Evolutionary conservation across 2,797 vertebrate species (phyloP), one percentile per base, ranked within the genome.

Genomic region (Rhinogobio ventralis): DNA sequence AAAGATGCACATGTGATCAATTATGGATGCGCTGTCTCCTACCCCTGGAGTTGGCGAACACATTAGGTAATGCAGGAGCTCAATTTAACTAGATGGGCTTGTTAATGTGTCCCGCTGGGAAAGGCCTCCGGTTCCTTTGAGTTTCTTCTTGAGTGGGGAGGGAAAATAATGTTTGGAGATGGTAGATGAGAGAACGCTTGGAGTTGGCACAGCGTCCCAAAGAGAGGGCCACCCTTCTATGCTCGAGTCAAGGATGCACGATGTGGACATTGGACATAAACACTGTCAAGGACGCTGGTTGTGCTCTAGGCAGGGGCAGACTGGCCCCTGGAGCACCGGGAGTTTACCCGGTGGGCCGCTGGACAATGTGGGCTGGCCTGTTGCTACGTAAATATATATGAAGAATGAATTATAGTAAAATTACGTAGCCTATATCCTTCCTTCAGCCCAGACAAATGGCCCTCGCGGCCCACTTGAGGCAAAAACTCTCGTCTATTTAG

Each of bases 31-130:
- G 90, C 93, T 95, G 95, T 95, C 94, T 96, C 92, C 93, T 92
- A 92, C 92, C 85, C 89, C 92, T 93, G 94, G 93, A 91, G 90
- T 86, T 93, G 93, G 93, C 90, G 91, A 92, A 93, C 94, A 94
- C 95, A 95, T 96, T 95, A 96, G 95, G 94, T 95, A 95, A 95
- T 95, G 95, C 94, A 94, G 94, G 93, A 93, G 94, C 94, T 95
- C 93, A 94, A 94, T 95, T 95, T 95, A 95, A 95, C 95, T 95
- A 93, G 94, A 96, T 95, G 94, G 94, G 94, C 93, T 95, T 95
- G 95, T 96, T 96, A 96, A 96, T 95, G 94, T 93, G 88, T 94
- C 93, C 94, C 94, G 88, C 91, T 95, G 94, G 91, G 91, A 90
- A 88, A 90, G 87, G 79, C 80, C 25, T 86, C 46, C 10, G 55